These are phyloP conservation scores for Lottia scabra DNA, from an alignment of 2,888 invertebrate genomes.

Conservation along the genomic window DNA sequence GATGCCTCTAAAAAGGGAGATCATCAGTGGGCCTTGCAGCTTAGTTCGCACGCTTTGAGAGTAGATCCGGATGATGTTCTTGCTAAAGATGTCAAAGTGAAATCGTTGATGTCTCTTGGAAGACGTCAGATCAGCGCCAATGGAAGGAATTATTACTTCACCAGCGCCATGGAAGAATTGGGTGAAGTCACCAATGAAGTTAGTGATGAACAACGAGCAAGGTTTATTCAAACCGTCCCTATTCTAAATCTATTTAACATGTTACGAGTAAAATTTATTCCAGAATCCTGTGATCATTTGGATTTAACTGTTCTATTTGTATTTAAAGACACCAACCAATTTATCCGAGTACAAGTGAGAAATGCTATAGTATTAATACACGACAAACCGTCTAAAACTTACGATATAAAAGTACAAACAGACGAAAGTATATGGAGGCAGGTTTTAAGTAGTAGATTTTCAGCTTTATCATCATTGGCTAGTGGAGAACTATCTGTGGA, in stretches of 20 bases:
- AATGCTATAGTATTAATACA: conserved; percentile 43
- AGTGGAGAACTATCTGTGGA: conserved; percentile 45
- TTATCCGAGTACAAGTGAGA: conserved; percentile 39
- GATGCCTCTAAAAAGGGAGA: conserved; percentile 45
- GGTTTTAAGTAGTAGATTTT: conserved; percentile 32
- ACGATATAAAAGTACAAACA: conserved; percentile 38
- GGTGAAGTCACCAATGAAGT: conserved; percentile 29
- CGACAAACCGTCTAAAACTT: conserved; percentile 17
- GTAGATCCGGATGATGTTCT: conserved; percentile 30
- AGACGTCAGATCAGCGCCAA: conserved; percentile 48
- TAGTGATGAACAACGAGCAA: conserved; percentile 13
- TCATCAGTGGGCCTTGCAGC: conserved; percentile 55
- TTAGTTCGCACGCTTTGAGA: conserved; percentile 39
- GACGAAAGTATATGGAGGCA: conserved; percentile 39
- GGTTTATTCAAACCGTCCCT: conserved; percentile 24
- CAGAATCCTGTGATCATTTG: conserved; percentile 31
- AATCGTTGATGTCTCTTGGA: conserved; percentile 43
- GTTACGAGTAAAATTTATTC: conserved; percentile 40
- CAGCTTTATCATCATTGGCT: conserved; percentile 33
- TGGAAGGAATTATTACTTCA: conserved; percentile 57
- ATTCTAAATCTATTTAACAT: conserved; percentile 34
- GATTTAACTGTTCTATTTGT: conserved; percentile 29
- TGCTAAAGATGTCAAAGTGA: conserved; percentile 43
- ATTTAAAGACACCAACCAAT: conserved; percentile 37
- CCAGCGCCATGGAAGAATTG: conserved; percentile 47